Evolutionary conservation across 1,140 invertebrate species (phyloP).

Genomic region (Drosophila kikkawai): DNA sequence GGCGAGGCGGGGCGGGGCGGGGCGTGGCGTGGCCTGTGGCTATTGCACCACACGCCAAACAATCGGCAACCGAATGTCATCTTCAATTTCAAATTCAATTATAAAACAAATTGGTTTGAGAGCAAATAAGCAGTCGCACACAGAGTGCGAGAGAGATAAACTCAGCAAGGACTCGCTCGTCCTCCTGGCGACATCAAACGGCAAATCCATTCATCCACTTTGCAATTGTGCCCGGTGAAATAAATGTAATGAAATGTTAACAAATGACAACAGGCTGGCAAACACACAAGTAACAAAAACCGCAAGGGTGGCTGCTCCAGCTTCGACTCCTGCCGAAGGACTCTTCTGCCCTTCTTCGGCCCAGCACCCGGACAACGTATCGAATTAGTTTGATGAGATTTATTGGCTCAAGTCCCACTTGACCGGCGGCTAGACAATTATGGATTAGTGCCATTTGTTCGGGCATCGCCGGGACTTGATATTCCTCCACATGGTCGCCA

Average conservation of each 20-base stretch:
- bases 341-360: conserved; percentile 11
- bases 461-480: conserved; percentile 44
- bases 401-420: conserved; percentile 83
- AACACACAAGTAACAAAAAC: conserved; percentile 80
- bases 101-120: conserved; percentile 84
- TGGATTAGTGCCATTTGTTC: conserved; percentile 84
- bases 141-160: conserved; percentile 18
- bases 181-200: conserved; percentile 72
- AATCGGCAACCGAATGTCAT: conserved; percentile 83
- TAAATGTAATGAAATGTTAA: conserved; percentile 85
- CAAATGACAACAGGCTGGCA: conserved; percentile 83
- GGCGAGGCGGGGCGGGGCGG: background rate
- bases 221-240: conserved; percentile 80
- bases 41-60: conserved; percentile 75
- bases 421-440: conserved; percentile 81
- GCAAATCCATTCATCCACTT: conserved; percentile 81
- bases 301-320: conserved; percentile 65
- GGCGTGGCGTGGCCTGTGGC: conserved; percentile 64
- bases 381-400: conserved; percentile 84
- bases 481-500: conserved; percentile 49
- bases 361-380: conserved; percentile 48
- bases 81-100: conserved; percentile 85
- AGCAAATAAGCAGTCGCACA: conserved; percentile 68
- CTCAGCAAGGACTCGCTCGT: background rate
- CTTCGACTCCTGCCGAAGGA: background rate